Evolutionary conservation across 2,113 vertebrate species (phyloP), one percentile per base, ranked within the genome.

Genomic region (Circaetus cinerascens): DNA sequence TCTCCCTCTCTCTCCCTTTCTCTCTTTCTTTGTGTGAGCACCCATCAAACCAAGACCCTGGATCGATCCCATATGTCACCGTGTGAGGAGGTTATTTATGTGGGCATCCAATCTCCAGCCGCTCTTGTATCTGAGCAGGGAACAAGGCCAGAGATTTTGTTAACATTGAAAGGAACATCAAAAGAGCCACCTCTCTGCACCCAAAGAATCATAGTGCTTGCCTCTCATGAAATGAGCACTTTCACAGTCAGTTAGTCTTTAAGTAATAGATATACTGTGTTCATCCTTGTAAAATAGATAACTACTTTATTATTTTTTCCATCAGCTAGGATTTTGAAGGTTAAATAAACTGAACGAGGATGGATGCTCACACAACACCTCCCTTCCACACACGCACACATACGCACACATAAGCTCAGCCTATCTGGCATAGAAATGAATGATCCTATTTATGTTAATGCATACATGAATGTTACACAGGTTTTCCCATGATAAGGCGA

Each of bases 371-470:
- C 97, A 96, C 97, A 97, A 97, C 96, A 93, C 94, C 96, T 95
- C 97, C 95, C 95, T 96, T 95, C 96, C 89, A 94, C 96, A 95
- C 95, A 43, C 80, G 51, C 95, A 98, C 95, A 97, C 93, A 92
- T 93, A 95, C 98, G 96, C 98, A 97, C 97, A 98, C 98, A 98
- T 97, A 97, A 97, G 98, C 98, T 98, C 95, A 90, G 98, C 98
- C 99, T 99, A 98, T 99, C 99, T 99, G 99, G 98, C 98, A 98
- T 97, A 98, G 99, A 99, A 99, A 99, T 99, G 99, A 99, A 99
- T 99, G 99, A 99, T 99, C 99, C 99, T 99, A 99, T 99, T 99
- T 99, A 99, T 99, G 99, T 99, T 99, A 99, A 99, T 99, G 98
- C 99, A 99, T 99, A 99, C 99, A 99, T 99, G 99, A 99, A 99